Evolutionary conservation across 2,888 invertebrate species (phyloP).

Genomic region (Lepas anatifera): DNA sequence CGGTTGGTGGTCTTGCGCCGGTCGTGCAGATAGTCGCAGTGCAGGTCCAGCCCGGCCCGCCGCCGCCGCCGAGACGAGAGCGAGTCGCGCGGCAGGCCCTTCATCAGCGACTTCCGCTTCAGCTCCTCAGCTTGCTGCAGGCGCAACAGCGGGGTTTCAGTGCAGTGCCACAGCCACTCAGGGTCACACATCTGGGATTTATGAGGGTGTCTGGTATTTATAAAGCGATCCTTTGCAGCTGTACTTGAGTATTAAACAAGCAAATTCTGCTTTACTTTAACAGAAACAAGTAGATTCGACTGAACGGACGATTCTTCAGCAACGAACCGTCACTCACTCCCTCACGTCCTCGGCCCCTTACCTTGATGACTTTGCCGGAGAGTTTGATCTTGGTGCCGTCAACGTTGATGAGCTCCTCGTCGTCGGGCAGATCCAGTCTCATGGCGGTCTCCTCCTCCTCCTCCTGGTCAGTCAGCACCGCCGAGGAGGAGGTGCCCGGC

Average conservation of each 20-base stretch:
- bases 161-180: no score
- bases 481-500: slow-evolving; percentile 49
- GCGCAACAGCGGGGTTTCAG: no score
- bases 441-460: slow-evolving; percentile 67
- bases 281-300: no score
- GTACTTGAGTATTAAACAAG: no score
- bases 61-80: slow-evolving; percentile 45
- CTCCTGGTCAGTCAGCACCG: no score
- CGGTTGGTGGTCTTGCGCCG: slow-evolving; percentile 74
- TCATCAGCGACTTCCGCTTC: slow-evolving; percentile 59
- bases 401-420: slow-evolving; percentile 68
- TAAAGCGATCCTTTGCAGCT: no score
- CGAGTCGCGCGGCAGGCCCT: slow-evolving; percentile 65
- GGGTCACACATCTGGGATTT: no score
- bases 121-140: slow-evolving; percentile 70
- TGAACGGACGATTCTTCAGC: no score
- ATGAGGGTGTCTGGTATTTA: no score
- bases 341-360: slow-evolving; percentile 29
- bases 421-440: slow-evolving; percentile 48
- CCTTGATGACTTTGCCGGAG: slow-evolving; percentile 74
- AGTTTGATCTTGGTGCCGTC: slow-evolving; percentile 90
- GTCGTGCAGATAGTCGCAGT: slow-evolving; percentile 75
- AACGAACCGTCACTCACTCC: background rate
- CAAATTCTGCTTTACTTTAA: no score
- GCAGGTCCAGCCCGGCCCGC: slow-evolving; percentile 51